Conservation (phyloP, 2,113 vertebrate genomes). For the Otolemur garnettii region DNA sequence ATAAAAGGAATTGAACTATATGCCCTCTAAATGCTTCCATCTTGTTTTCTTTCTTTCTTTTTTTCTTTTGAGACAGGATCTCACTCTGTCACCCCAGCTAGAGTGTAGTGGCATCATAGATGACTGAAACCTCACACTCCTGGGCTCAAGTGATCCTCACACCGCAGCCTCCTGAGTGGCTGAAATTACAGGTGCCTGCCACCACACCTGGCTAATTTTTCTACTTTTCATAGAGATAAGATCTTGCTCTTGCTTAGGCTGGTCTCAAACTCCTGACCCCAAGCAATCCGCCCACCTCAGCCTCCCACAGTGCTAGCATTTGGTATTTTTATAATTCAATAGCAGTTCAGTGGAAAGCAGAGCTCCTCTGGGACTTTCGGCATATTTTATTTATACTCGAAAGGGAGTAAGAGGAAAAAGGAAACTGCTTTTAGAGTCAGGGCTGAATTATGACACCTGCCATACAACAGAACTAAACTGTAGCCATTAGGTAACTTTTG, state of each 20-base stretch:
- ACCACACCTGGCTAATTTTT: too few species aligned
- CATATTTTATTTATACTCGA: constrained; percentile 71
- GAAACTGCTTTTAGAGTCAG: constrained; percentile 41
- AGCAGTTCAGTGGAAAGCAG: constrained; percentile 59
- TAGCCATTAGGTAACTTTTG: constrained; percentile 40
- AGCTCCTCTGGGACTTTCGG: constrained; percentile 22
- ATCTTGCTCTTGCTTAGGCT: too few species aligned
- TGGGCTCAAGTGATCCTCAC: too few species aligned
- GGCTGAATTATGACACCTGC: constrained; percentile 45
- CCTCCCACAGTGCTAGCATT: not conserved
- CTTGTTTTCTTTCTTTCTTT: not conserved
- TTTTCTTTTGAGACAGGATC: too few species aligned
- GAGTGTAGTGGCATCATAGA: too few species aligned
- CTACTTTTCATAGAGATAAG: too few species aligned
- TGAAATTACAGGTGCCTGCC: too few species aligned
- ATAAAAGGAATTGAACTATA: not conserved
- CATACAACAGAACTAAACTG: constrained; percentile 35
- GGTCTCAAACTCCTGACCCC: too few species aligned
- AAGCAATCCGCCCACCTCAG: too few species aligned
- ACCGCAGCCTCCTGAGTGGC: too few species aligned
- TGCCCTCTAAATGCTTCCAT: not conserved
- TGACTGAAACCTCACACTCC: too few species aligned
- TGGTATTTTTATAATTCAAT: constrained; percentile 22
- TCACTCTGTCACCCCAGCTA: too few species aligned
- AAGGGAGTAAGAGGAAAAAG: not conserved